Base-by-base conservation (phyloP, 2,113 vertebrate genomes). In the Phalacrocorax aristotelis region DNA sequence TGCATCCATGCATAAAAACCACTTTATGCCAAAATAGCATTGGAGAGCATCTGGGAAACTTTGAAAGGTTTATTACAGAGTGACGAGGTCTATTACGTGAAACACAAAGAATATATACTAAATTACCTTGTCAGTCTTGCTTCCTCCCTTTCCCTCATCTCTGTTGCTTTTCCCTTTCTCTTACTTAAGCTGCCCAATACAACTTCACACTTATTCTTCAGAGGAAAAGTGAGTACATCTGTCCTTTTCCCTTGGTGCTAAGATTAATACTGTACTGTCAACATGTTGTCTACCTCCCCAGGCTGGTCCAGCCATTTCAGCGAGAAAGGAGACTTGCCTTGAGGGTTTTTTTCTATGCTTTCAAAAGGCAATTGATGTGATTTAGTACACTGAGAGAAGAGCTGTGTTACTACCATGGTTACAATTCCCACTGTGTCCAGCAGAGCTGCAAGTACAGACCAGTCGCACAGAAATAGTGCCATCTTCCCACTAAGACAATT, bases 231-330 rank as follows among this genome's bases (percentile, higher is more conserved):
- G 40, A 49, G 40, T 83, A 75, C 20, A 36, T 95, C 52, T 68
- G 64, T 80, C 68, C 71, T 78, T 65, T 70, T 46, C 78, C 34
- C 57, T 29, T 8, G 44, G 34, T 15, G 25, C 16, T 13, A 44
- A 87, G 80, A 92, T 95, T 77, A 88, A 92, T 84, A 48, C 23
- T 62, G 66, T n/a, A 8, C 46, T 88, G 83, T 66, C 93, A 92
- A 36, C 54, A 40, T 11, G 38, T 79, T 85, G 57, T 83, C 64
- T 72, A 9, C 81, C 83, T 95, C 36, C 51, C 48, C 40, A 29
- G 74, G 61, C 83, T 83, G 68, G 52, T 72, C 76, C 34, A 58
- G 78, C 22, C 68, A 15, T 54, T 81, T 30, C 80, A 78, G 40
- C 0, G 1, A 68, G 78, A 62, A 91, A 88, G 46, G 46, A 83